Evolutionary conservation across 2,113 vertebrate species (phyloP), one percentile per base, ranked within the genome.

Genomic region (Arvicanthis niloticus): DNA sequence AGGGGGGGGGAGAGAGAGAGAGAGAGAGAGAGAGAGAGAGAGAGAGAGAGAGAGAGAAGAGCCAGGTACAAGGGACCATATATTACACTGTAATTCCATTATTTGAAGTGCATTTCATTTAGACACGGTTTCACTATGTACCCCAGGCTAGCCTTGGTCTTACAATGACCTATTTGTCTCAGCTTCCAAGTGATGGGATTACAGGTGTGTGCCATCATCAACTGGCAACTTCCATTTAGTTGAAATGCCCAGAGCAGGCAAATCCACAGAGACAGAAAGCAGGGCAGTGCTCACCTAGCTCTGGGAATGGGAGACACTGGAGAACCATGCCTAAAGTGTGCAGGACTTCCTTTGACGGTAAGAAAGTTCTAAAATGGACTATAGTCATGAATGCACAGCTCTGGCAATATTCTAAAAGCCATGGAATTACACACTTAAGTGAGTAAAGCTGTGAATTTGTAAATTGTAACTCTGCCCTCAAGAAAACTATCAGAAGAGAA

Each of bases 401-500:
- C 21, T 78, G 45, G 42, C 51, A 97, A 84, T 42, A 85, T 9
- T 85, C 29, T 40, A 86, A 93, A 96, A 86, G 34, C 29, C 78
- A 75, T 1, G 67, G 48, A 68, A 80, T 68, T 91, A 89, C 34
- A 85, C 29, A 88, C 34, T 72, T 60, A 68, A 68, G 75, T 81
- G 24, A 26, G 17, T 56, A 58, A 86, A 78, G 45, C 48, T n/a
- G 76, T 82, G 65, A 48, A 7, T 56, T 53, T 21, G 16, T 84
- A 17, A 72, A 78, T 48, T 82, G 45, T 89, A 88, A 51, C 34
- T 34, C 51, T 16, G 3, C 51, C 72, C 2, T 37, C 5, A 73
- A 62, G 70, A 82, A 89, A 72, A 15, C 31, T 73, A 51, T 89
- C 85, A 48, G 51, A 93, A 88, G 81, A 87, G 31, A 96, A 95